These are phyloP conservation scores for Orientallactaga sibirica DNA, from an alignment of 2,797 vertebrate genomes.

Conservation along the genomic window DNA sequence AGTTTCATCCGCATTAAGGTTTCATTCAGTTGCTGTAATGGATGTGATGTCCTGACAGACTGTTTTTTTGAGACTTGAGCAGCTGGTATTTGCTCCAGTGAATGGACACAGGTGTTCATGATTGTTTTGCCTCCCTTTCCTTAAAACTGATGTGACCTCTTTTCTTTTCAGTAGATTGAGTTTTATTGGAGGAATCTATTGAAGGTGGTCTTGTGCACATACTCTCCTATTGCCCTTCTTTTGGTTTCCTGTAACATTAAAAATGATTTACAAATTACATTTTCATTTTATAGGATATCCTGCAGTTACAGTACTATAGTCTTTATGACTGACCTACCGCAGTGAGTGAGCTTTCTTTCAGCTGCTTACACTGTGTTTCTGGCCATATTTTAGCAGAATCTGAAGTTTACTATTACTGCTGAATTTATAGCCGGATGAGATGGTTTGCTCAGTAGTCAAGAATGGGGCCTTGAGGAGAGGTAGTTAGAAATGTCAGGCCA, in stretches of 20 bases:
- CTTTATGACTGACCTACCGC: conserved; percentile 62
- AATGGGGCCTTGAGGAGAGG: neutral
- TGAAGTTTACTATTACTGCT: neutral
- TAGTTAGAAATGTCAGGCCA: neutral
- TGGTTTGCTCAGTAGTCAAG: neutral
- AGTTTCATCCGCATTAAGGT: neutral
- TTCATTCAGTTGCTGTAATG: neutral
- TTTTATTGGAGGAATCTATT: conserved; percentile 75
- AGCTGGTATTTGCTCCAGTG: conserved; percentile 57
- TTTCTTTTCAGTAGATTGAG: conserved; percentile 65
- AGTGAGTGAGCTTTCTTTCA: conserved; percentile 32
- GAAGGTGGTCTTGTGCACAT: conserved; percentile 71
- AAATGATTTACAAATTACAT: conserved; percentile 82
- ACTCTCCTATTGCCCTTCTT: conserved; percentile 71
- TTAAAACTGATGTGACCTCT: conserved; percentile 65
- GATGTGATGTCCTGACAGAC: neutral
- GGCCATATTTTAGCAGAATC: conserved; percentile 13
- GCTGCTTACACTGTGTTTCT: conserved; percentile 3
- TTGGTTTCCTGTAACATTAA: conserved; percentile 79
- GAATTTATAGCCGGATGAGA: neutral
- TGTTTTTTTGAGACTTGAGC: conserved; percentile 58
- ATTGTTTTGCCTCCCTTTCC: conserved; percentile 70
- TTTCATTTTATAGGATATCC: conserved; percentile 78
- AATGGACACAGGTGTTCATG: conserved; percentile 48
- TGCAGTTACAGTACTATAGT: conserved; percentile 73